Evolutionary conservation across 2,113 vertebrate genomes (phyloP), one percentile per base, ranked within the genome.

Genomic region (Aegithalos caudatus): DNA sequence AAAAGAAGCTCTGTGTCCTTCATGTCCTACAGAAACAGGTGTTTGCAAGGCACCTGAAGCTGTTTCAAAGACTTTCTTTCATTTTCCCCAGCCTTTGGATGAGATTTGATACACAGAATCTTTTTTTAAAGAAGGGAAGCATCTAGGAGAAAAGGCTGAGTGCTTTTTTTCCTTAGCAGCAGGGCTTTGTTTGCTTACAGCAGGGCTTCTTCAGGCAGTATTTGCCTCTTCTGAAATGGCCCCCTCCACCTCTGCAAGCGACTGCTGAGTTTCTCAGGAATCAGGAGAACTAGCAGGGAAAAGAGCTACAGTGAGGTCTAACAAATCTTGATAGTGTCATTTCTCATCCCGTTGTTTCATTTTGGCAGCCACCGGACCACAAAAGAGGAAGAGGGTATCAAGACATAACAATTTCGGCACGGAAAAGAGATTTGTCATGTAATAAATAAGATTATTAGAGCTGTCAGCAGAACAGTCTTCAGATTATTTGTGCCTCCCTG

Each of bases 371-470:
- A 74, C 53, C 2, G 3, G 71, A 77, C 66, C 80, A 91, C 85
- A 69, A 83, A 92, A 79, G 60, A 37, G 27, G 74, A 70, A 66
- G 72, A 60, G 33, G 56, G 38, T 90, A 87, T 53, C 71, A 24
- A 93, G 61, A 73, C 35, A 35, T 51, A 57, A 61, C 81, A 58
- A 74, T 96, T 95, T 90, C 15, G 1, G 35, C 28, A 15, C 9
- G 1, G 65, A 61, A 70, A 85, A 90, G 40, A 92, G 58, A 90
- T 94, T 92, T 97, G 56, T 95, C 85, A 86, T 95, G 66, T 85
- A 95, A 96, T 90, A 95, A 88, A 79, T 87, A 88, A 78, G 57
- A 73, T 90, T 92, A 92, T 93, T 95, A 66, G 93, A 88, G 84
- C 48, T 97, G 69, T 87, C 73, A 95, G 80, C 81, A 94, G 89